These are phyloP conservation scores for Monodelphis domestica DNA, from an alignment of 2,797 vertebrate genomes.

Conservation along the genomic window DNA sequence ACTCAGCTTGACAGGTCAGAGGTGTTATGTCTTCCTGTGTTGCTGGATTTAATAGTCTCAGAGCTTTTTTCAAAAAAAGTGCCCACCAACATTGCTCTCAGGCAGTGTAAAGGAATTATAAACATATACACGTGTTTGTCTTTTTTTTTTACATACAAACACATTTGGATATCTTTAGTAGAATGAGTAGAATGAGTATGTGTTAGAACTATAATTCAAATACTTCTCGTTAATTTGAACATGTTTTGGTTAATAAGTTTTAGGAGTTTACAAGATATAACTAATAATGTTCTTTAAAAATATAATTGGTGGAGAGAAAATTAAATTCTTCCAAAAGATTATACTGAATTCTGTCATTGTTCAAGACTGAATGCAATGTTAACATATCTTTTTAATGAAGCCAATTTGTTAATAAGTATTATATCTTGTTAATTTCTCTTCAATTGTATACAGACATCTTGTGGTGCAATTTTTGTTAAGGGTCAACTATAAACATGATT, in stretches of 20 bases:
- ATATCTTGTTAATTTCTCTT: background rate
- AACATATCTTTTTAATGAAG: background rate
- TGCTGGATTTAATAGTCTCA: background rate
- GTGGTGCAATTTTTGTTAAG: background rate
- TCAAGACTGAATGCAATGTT: background rate
- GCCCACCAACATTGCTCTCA: background rate
- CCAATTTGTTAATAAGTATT: background rate
- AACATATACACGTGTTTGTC: background rate
- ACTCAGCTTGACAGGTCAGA: background rate
- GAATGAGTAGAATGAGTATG: background rate
- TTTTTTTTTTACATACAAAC: background rate
- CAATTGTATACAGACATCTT: background rate
- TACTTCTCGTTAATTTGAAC: background rate
- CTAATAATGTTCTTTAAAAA: background rate
- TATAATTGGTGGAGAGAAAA: background rate
- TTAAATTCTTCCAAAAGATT: background rate
- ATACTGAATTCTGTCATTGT: background rate
- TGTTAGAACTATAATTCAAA: background rate
- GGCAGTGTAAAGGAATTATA: background rate
- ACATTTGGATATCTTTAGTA: background rate
- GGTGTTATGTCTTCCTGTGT: background rate
- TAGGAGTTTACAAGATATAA: background rate
- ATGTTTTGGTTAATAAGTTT: background rate
- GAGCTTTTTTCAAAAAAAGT: background rate
- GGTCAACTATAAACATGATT: background rate